These are phyloP conservation scores for Bos taurus DNA, from an alignment of 2,113 vertebrate genomes.

Conservation along the genomic window DNA sequence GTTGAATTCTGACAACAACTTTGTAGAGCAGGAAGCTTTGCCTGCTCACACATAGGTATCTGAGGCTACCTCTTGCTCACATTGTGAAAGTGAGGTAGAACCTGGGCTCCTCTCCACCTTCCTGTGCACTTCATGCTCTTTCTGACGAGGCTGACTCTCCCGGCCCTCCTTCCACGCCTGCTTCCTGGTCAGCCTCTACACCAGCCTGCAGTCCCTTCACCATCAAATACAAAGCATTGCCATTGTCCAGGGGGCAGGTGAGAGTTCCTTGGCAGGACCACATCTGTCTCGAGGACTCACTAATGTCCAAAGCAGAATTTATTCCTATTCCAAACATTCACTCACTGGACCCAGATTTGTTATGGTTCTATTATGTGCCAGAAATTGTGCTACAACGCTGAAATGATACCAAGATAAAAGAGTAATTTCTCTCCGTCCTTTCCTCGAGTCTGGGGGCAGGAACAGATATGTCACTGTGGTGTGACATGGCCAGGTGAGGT, in stretches of 20 bases:
- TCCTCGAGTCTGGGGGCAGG: background rate
- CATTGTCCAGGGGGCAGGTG: background rate
- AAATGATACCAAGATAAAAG: background rate
- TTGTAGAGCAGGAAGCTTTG: too few species aligned
- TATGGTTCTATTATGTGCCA: background rate
- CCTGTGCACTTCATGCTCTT: background rate
- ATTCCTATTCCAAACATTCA: background rate
- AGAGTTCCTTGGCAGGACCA: background rate
- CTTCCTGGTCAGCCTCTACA: background rate
- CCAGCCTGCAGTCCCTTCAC: background rate
- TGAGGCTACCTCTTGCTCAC: background rate
- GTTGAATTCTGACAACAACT: background rate
- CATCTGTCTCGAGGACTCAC: background rate
- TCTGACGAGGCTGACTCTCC: background rate
- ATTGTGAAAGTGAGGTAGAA: background rate
- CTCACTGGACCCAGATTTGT: background rate
- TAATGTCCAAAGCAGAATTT: background rate
- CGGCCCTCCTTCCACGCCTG: fast-evolving
- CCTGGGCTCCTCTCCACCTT: too few species aligned
- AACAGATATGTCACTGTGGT: background rate
- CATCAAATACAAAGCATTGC: background rate
- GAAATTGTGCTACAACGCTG: background rate
- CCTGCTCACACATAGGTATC: background rate
- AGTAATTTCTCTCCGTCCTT: background rate
- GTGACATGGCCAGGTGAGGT: background rate